Percentiles rank a stretch among this genome's conserved stretches.
Conservation (phyloP, 2,888 invertebrate genomes). For the Epinotia demarniana region DNA sequence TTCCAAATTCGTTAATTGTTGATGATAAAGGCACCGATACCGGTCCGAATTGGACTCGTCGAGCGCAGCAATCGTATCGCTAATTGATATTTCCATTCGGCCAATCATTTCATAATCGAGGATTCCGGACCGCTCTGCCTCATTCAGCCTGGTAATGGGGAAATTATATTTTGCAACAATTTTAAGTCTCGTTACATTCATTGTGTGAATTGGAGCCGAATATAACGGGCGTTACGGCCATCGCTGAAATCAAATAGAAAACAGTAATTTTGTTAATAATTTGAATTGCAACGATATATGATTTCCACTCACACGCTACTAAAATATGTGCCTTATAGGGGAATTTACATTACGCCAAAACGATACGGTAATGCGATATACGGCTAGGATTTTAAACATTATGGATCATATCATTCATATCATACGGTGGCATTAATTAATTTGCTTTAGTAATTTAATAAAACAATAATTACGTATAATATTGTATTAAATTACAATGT, state of each 20-base stretch:
- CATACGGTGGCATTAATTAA: too few species aligned
- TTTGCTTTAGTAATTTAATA: too few species aligned
- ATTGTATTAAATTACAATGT: too few species aligned
- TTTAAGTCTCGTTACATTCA: constrained; percentile 15
- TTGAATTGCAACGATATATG: too few species aligned
- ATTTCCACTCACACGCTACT: neutral
- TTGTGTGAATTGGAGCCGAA: constrained; percentile 8
- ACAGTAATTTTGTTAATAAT: neutral
- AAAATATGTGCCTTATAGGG: neutral
- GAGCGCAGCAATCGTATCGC: neutral
- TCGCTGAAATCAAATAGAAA: neutral
- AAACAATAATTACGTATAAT: neutral
- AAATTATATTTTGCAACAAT: constrained; percentile 27
- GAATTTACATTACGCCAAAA: neutral
- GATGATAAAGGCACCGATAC: neutral
- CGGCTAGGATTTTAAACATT: too few species aligned
- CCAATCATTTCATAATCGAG: constrained; percentile 30
- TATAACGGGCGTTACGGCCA: neutral
- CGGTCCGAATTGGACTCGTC: neutral
- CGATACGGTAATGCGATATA: too few species aligned
- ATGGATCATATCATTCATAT: too few species aligned
- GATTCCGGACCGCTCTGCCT: constrained; percentile 7
- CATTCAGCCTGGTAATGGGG: constrained; percentile 18
- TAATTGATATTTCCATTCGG: constrained; percentile 35
- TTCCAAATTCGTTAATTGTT: neutral